Percentiles rank a stretch among this genome's conserved stretches.
These are phyloP conservation scores for Hanleya hanleyi DNA, from an alignment of 2,888 invertebrate species.

Conservation along the genomic window DNA sequence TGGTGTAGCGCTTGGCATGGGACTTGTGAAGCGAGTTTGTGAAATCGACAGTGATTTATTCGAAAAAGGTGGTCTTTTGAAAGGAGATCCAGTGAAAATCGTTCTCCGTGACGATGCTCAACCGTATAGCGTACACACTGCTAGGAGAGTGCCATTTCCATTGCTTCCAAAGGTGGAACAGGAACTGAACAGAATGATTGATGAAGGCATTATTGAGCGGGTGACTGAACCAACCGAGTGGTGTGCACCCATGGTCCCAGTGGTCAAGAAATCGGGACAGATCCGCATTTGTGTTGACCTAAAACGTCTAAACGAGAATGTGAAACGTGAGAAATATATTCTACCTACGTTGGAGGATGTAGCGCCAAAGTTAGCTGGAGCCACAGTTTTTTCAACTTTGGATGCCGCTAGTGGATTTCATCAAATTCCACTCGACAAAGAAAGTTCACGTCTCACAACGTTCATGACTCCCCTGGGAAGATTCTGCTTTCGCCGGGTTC, in stretches of 20 bases:
- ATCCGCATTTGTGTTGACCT: slow-evolving; percentile 36
- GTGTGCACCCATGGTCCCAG: slow-evolving; percentile 39
- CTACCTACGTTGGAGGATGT: slow-evolving; percentile 30
- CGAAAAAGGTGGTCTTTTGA: too few relatives aligned
- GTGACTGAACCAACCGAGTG: slow-evolving; percentile 29
- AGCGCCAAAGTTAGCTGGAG: slow-evolving; percentile 22
- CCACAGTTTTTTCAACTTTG: slow-evolving; percentile 25
- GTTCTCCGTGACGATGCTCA: slow-evolving; percentile 8
- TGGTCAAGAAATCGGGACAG: slow-evolving; percentile 30
- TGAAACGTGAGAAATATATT: slow-evolving; percentile 30
- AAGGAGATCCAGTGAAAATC: background rate
- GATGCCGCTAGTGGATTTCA: slow-evolving; percentile 32
- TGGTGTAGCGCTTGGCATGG: too few relatives aligned
- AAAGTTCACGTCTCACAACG: slow-evolving; percentile 23
- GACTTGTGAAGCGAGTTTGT: too few relatives aligned
- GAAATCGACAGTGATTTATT: too few relatives aligned
- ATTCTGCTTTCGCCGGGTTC: slow-evolving; percentile 19
- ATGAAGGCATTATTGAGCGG: slow-evolving; percentile 27
- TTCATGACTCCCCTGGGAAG: slow-evolving; percentile 31
- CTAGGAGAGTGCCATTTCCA: slow-evolving; percentile 26
- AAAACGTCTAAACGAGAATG: slow-evolving; percentile 23
- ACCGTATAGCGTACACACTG: slow-evolving; percentile 17
- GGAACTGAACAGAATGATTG: slow-evolving; percentile 32
- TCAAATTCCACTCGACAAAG: slow-evolving; percentile 23
- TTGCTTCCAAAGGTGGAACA: slow-evolving; percentile 25